A percentile compares a stretch with the other conserved stretches of the same genome.
phyloP scores from a whole-genome alignment of 2,797 vertebrate species.

The Rousettus madagascariensis region DNA sequence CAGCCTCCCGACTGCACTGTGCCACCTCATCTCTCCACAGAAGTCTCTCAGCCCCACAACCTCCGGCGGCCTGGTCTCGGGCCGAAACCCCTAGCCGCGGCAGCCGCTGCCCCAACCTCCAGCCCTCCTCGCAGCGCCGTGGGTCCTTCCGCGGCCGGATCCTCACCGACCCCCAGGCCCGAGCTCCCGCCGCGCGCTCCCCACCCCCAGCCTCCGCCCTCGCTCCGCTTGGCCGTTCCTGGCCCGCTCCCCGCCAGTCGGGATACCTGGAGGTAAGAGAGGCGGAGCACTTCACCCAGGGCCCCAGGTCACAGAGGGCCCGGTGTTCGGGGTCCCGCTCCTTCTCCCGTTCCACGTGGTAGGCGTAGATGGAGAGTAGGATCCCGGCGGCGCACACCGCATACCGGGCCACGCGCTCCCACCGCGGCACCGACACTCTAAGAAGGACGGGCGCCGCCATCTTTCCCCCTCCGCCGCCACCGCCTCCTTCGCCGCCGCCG shows the following conservation, averaged over 20 bases:
- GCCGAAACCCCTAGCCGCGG: not conserved
- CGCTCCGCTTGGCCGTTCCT: not conserved
- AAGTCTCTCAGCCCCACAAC: not conserved
- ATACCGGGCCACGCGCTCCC: constrained; percentile 95
- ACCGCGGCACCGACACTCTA: constrained; percentile 98
- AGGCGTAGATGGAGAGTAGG: constrained; percentile 93
- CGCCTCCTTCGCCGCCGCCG: constrained; percentile 53
- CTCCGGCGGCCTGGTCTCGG: not conserved
- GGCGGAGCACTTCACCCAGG: constrained; percentile 96
- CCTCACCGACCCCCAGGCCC: not conserved
- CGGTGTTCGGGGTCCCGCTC: constrained; percentile 89
- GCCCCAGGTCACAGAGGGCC: constrained; percentile 95
- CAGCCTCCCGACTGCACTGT: constrained; percentile 50
- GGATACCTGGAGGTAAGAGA: constrained; percentile 96
- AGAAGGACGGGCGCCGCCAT: constrained; percentile 99
- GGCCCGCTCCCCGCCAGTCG: not conserved
- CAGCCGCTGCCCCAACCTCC: not conserved
- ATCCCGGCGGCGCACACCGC: constrained; percentile 95
- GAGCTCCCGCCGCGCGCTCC: not conserved
- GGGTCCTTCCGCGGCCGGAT: not conserved
- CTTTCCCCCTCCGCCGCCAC: constrained; percentile 85
- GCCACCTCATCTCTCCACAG: constrained; percentile 61
- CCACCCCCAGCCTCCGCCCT: not conserved
- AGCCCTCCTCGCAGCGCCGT: not conserved
- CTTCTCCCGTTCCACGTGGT: constrained; percentile 95